phyloP scores from a whole-genome alignment of 2,888 invertebrate species.

The Ctena decussata region DNA sequence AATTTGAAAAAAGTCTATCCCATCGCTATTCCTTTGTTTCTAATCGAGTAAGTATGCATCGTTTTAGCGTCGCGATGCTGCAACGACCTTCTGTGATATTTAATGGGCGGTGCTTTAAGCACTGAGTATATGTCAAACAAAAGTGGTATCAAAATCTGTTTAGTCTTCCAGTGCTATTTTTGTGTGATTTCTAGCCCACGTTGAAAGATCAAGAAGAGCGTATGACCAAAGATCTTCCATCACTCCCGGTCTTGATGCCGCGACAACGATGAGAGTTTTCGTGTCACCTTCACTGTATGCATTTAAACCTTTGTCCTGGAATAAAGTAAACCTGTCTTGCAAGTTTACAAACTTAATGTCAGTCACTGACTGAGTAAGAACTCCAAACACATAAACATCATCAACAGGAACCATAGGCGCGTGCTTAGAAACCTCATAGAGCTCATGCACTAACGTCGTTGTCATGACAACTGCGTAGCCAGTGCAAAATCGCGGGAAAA shows the following conservation, averaged over 20 bases:
- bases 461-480: conserved; percentile 80
- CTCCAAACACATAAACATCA: conserved; percentile 83
- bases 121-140: no score
- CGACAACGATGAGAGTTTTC: conserved; percentile 35
- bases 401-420: conserved; percentile 81
- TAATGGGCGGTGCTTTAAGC: no score
- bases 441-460: conserved; percentile 67
- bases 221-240: conserved; percentile 69
- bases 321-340: conserved; percentile 96
- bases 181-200: not conserved
- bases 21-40: no score
- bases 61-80: no score
- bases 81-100: no score
- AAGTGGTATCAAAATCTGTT: not conserved
- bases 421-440: conserved; percentile 75
- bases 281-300: conserved; percentile 56
- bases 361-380: conserved; percentile 66
- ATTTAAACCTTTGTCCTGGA: conserved; percentile 84
- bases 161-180: not conserved
- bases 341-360: conserved; percentile 86
- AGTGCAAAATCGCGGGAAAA: conserved; percentile 83
- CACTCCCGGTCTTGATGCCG: conserved; percentile 44
- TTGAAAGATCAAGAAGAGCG: conserved; percentile 39
- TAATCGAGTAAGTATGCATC: no score
- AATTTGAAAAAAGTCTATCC: no score